Base-by-base conservation (phyloP, 2,888 invertebrate species). In the Lasius fuliginosus region DNA sequence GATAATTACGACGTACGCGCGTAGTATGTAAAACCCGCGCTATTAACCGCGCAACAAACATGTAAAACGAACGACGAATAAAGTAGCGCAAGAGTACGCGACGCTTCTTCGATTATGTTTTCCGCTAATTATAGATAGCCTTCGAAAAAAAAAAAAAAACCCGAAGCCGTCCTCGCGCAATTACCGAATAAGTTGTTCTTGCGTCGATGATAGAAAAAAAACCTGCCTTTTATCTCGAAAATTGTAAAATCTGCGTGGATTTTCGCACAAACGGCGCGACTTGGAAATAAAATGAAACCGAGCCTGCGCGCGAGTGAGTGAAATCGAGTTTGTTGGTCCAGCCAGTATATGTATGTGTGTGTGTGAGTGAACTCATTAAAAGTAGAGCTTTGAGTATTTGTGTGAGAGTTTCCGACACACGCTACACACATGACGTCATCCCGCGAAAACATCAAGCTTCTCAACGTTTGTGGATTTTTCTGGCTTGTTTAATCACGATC, bases 351-450 rank as follows among this genome's bases (percentile, higher is more conserved):
- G 5, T 36, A 5, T 36, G 5, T 36, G 30, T 49, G 42, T n/a
- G 77, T 58, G 58, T 58, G 46, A 58, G 58, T 33, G 42, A 74
- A 74, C 79, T 74, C 79, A 46, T 81, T 75, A 75, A 60, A 60
- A 60, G 76, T 33, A 75, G 42, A 74, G 58, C 77, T 79, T 60
- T 18, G 75, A 33, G 23, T 46, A 71, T 77, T 42, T 11, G 58
- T 33, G 27, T 30, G 30, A 12, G n/a, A 67, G 56, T 65, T 53
- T 65, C 36, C 67, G 27, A 49, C 23, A 11, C 18, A 5, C 18
- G 67, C 23, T 42, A 67, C 42, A 36, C 23, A 36, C 53, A 27
- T 74, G 60, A 74, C 62, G 74, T 74, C 60, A 74, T 75, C 49
- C 12, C n/a, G 46, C n/a, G 42, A 33, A 27, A 79, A 77, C 71